These are phyloP conservation scores for Mobula birostris DNA, from an alignment of 2,113 vertebrate genomes.

Conservation along the genomic window DNA sequence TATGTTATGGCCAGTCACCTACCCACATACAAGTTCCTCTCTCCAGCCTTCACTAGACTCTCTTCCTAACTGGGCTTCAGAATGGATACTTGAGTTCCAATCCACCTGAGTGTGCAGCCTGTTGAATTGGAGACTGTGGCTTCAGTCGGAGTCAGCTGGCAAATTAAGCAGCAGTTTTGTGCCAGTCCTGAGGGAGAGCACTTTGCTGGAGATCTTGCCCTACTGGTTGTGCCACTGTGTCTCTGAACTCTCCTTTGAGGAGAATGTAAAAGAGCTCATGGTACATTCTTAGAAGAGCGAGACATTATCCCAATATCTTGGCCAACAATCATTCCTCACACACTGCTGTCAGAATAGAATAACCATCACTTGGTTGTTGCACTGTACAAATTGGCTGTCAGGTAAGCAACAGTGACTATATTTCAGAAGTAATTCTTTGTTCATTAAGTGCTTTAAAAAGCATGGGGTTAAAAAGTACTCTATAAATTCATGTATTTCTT, in stretches of 20 bases:
- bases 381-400: not conserved
- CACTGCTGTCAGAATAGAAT: not conserved
- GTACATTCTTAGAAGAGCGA: not conserved
- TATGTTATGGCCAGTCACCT: too few relatives aligned
- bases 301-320: not conserved
- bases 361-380: not conserved
- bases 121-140: too few relatives aligned
- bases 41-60: too few relatives aligned
- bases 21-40: too few relatives aligned
- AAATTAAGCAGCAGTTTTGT: not conserved
- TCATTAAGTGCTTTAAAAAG: not conserved
- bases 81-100: too few relatives aligned
- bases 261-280: not conserved
- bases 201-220: not conserved
- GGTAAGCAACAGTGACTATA: not conserved
- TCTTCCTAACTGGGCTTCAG: too few relatives aligned
- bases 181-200: not conserved
- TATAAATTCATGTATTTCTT: constrained; percentile 9
- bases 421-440: constrained; percentile 16
- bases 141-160: too few relatives aligned
- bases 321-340: not conserved
- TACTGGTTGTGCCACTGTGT: not conserved
- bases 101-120: too few relatives aligned
- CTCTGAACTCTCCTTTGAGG: too few relatives aligned
- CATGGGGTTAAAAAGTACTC: not conserved